These are phyloP conservation scores for Caiman crocodilus DNA, from an alignment of 2,797 vertebrate genomes.

Conservation along the genomic window DNA sequence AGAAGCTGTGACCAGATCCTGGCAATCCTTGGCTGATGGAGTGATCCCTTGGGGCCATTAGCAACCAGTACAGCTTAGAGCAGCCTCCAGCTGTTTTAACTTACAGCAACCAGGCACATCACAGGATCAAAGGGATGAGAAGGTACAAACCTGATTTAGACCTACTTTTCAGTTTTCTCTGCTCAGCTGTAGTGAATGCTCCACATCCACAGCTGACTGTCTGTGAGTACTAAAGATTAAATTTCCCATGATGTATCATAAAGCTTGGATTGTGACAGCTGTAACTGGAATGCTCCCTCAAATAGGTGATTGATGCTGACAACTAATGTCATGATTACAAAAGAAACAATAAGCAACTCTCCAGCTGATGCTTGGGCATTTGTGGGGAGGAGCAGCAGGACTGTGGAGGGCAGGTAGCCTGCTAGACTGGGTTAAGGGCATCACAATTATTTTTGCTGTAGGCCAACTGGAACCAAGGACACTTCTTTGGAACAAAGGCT, in stretches of 20 bases:
- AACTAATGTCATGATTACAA: conserved; percentile 6
- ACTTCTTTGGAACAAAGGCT: background rate
- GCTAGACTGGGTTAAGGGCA: background rate
- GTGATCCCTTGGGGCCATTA: background rate
- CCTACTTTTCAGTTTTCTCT: background rate
- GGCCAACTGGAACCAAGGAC: background rate
- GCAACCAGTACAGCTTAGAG: background rate
- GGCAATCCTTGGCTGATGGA: background rate
- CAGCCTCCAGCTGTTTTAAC: background rate
- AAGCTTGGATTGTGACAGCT: conserved; percentile 56
- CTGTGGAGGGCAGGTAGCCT: background rate
- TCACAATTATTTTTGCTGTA: background rate
- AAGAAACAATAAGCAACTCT: background rate
- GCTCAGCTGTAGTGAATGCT: background rate
- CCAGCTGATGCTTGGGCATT: background rate
- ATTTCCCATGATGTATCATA: conserved; percentile 29
- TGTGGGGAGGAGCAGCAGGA: background rate
- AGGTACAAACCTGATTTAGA: background rate
- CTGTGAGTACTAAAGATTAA: conserved; percentile 22
- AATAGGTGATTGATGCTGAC: conserved; percentile 23
- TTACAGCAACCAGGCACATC: background rate
- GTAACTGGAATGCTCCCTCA: conserved; percentile 18
- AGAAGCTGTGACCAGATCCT: background rate
- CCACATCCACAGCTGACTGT: conserved; percentile 25
- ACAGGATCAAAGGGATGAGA: background rate